Evolutionary conservation across 1,140 invertebrate species (phyloP).

Genomic region (Antheraea pernyi): DNA sequence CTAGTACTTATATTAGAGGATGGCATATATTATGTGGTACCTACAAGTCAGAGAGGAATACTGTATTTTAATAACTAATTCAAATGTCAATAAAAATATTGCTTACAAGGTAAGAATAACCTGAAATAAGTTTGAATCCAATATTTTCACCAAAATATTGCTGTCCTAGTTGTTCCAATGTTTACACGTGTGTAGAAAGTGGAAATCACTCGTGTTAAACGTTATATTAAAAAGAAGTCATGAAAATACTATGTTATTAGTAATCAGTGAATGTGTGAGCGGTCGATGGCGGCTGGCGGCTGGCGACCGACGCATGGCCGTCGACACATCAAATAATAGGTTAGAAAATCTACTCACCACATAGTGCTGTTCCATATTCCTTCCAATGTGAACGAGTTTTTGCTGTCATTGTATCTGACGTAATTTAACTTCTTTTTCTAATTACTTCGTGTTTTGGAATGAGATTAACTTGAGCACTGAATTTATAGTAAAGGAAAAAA

Average conservation of each 20-base stretch:
- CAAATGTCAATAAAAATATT: neutral
- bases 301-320: conserved; percentile 3
- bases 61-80: neutral
- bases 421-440: conserved; percentile 23
- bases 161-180: neutral
- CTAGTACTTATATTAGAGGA: too few relatives aligned
- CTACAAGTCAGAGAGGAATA: too few relatives aligned
- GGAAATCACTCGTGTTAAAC: neutral
- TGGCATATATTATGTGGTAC: too few relatives aligned
- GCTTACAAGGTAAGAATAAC: too few relatives aligned
- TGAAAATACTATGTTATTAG: neutral
- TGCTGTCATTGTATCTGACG: conserved; percentile 64
- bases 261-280: neutral
- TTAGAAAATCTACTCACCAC: conserved; percentile 74
- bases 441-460: conserved; percentile 72
- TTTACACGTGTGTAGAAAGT: neutral
- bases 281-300: conserved; percentile 2
- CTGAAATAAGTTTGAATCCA: too few relatives aligned
- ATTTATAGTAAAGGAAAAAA: conserved; percentile 55
- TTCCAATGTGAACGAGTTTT: conserved; percentile 77
- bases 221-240: neutral
- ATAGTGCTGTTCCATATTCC: conserved; percentile 78
- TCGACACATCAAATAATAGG: conserved; percentile 52
- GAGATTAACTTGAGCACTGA: conserved; percentile 77
- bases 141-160: neutral